These are phyloP conservation scores for Camelus dromedarius DNA, from an alignment of 2,113 vertebrate genomes.

Conservation along the genomic window DNA sequence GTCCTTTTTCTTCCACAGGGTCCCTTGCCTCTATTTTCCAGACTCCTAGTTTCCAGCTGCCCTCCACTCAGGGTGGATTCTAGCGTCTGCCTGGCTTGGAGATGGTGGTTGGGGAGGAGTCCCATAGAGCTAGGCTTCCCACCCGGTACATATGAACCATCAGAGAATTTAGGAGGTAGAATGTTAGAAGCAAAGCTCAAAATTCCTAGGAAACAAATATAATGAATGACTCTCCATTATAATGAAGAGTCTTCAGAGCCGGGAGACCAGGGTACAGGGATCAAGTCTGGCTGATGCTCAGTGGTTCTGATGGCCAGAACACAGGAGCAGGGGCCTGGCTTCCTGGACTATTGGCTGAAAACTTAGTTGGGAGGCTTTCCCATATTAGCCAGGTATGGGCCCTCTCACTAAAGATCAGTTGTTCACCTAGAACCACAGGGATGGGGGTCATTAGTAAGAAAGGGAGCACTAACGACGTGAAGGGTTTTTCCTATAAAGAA, in stretches of 20 bases:
- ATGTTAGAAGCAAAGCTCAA: slow-evolving; percentile 21
- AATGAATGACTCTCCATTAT: not conserved
- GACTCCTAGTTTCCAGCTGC: not conserved
- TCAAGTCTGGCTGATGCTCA: not conserved
- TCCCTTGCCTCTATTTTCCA: not conserved
- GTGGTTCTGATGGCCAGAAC: not conserved
- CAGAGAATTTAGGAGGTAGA: not conserved
- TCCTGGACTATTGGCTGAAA: not conserved
- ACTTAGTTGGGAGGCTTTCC: not conserved
- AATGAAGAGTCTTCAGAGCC: not conserved
- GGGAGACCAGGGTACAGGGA: not conserved
- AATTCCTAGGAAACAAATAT: not conserved
- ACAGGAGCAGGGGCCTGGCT: not conserved
- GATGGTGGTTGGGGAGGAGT: not conserved
- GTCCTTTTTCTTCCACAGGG: not conserved
- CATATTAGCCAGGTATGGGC: not conserved
- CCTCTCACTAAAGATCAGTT: not conserved
- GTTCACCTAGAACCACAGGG: not conserved
- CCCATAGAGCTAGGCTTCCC: not conserved
- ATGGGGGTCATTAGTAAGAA: not conserved
- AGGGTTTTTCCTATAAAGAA: not conserved
- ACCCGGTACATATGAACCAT: not conserved
- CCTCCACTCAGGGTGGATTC: not conserved
- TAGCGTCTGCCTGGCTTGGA: not conserved
- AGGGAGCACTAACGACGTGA: not conserved